Base-by-base conservation (phyloP, 1,140 invertebrate genomes). In the Neodiprion virginianus region DNA sequence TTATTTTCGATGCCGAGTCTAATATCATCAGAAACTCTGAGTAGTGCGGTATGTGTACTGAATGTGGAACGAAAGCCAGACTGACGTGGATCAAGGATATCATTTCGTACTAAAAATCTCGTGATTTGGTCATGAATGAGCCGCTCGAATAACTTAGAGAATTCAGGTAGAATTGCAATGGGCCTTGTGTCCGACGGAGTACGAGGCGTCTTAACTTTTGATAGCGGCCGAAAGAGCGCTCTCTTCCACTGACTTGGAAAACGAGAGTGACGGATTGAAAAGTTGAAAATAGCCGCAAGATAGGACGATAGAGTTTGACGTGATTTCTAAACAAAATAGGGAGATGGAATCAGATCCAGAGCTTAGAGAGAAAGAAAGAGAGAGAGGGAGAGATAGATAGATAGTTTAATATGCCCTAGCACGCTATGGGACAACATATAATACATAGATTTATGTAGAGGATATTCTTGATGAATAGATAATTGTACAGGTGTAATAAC, bases 31-130 rank as follows among this genome's bases (percentile, higher is more conserved):
- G 72, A 67, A 14, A 73, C 47, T 47, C 67, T 73, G 21, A 73
- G 61, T 1, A 73, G 40, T 8, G 72, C 72, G 21, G 72, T 73
- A 21, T 73, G 72, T 10, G 72, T 73, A n/a, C 61, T 73, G 61
- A 21, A 21, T 21, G 17, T 21, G 17, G 17, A 21, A 21, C 17
- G 17, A 21, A 21, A 21, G 17, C 17, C 17, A 21, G 17, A 21
- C 17, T 21, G 17, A 21, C 0, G 17, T 21, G 17, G 17, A 21
- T 21, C 17, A 21, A 21, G 17, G 17, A 21, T 21, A 21, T 21
- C 17, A 21, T 61, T 61, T n/a, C 10, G n/a, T 61, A 61, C 53
- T 11, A 61, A n/a, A 61, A 11, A 61, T 61, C 10, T n/a, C 10
- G 53, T 11, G 53, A 61, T 11, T 61, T 61, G 53, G 53, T 61